Conservation (phyloP, 2,888 invertebrate species). For the Keiferia lycopersicella region DNA sequence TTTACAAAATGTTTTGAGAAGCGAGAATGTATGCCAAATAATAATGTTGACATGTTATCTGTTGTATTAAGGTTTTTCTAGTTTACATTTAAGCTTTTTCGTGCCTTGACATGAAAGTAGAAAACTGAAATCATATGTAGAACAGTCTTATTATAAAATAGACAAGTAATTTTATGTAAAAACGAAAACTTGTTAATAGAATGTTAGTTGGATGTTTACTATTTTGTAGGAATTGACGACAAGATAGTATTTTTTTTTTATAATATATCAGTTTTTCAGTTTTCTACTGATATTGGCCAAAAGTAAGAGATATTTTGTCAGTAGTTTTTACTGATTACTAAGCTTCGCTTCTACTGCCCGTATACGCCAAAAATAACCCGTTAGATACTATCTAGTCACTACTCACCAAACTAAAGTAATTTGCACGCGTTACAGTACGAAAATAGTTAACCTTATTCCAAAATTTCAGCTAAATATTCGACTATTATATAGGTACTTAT, state of each 20-base stretch:
- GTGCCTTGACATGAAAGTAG: conserved; percentile 6
- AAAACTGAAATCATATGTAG: neutral
- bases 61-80: conserved; percentile 43
- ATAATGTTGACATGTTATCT: conserved; percentile 54
- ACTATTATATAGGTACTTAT: no score
- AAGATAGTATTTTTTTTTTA: no score
- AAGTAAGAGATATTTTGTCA: conserved; percentile 13
- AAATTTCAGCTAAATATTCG: no score
- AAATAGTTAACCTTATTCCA: no score
- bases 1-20: conserved; percentile 39
- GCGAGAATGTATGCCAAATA: conserved; percentile 66
- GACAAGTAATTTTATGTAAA: no score
- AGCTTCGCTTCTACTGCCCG: conserved; percentile 34
- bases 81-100: neutral
- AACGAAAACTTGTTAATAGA: no score
- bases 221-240: no score
- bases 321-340: conserved; percentile 5
- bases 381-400: conserved; percentile 58
- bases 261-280: conserved; percentile 7
- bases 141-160: no score
- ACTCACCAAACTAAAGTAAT: conserved; percentile 45
- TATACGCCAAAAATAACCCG: conserved; percentile 35
- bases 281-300: conserved; percentile 16
- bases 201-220: no score
- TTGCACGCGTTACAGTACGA: conserved; percentile 29